Evolutionary conservation across 1,140 invertebrate species (phyloP), one percentile per base, ranked within the genome.

Genomic region (Ceratosolen fusciceps): DNA sequence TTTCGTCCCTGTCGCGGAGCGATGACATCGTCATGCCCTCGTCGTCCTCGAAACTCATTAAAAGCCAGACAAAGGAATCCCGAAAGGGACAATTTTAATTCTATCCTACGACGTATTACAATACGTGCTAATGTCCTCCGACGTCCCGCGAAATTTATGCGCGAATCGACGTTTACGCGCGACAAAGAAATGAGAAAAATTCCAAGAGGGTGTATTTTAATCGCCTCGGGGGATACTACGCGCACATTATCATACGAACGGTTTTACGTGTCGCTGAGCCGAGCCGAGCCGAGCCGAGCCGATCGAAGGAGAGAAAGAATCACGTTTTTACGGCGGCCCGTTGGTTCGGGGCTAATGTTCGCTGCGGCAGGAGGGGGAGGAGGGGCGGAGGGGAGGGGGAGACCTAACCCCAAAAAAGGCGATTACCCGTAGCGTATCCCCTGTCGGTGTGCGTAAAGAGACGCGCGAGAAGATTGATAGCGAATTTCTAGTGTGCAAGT

Each of bases 191-290:
- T 39, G 58, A 67, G 49, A 73, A 73, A 74, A 79, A 79, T 79
- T 79, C 78, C 78, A 58, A n/a, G 72, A 73, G 78, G 78, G 77
- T 43, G 77, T 67, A 54, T 79, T 79, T 74, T 79, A 74, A 74
- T 74, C 78, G 71, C 16, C 31, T 34, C 39, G 73, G 62, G 37
- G 49, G 9, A 9, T 67, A n/a, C 39, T 24, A 24, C 60, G 34
- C n/a, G n/a, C n/a, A n/a, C 65, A 39, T 67, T 67, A 67, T 67
- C 65, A 43, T 67, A 14, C 19, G 37, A 19, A 71, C 47, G 47
- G 43, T 49, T 75, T 39, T 67, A 67, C 65, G 26, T 47, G 73
- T 49, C 62, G 62, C 62, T 39, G 74, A 68, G 62, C 62, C 75
- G 62, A 76, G 67, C 67, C 43, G 60, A 37, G 62, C 62, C 47